phyloP scores from a whole-genome alignment of 1,140 invertebrate species.

The Pygmarrhopalites habei region DNA sequence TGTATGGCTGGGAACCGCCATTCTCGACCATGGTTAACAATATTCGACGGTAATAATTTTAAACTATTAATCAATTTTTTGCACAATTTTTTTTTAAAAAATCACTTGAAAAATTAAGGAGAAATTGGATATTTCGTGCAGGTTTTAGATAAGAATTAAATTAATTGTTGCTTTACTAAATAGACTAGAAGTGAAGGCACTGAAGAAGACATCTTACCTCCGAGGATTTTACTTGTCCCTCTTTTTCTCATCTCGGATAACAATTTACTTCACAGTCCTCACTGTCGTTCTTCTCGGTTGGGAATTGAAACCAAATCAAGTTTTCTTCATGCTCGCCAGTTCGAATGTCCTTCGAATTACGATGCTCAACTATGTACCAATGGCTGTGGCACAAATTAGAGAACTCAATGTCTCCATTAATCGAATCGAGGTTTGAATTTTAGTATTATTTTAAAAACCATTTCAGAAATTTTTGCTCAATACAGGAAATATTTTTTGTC shows the following conservation, averaged over 20 bases:
- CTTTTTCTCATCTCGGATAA: constrained; percentile 47
- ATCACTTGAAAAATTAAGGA: no score
- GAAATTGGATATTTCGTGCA: no score
- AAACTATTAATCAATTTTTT: no score
- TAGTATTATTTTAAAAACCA: neutral
- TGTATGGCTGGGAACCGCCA: no score
- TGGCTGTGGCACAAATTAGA: constrained; percentile 41
- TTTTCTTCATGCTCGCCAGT: constrained; percentile 42
- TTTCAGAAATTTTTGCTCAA: neutral
- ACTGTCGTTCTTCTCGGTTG: constrained; percentile 59
- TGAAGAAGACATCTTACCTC: constrained; percentile 5
- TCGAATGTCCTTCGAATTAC: constrained; percentile 7
- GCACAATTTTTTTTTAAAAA: no score
- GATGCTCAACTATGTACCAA: constrained; percentile 47
- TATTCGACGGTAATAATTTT: no score
- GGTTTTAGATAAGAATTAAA: no score
- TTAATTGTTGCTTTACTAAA: no score
- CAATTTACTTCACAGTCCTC: constrained; percentile 64
- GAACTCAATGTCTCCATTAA: constrained; percentile 8
- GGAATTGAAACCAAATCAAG: constrained; percentile 61
- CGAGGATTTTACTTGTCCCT: constrained; percentile 16
- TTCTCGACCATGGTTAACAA: no score
- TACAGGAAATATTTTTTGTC: neutral
- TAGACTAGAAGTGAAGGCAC: constrained; percentile 13
- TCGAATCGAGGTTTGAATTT: constrained; percentile 15